Percentiles rank a stretch among this genome's conserved stretches.
Conservation (phyloP, 2,888 invertebrate genomes). For the Palloptera scutellata region DNA sequence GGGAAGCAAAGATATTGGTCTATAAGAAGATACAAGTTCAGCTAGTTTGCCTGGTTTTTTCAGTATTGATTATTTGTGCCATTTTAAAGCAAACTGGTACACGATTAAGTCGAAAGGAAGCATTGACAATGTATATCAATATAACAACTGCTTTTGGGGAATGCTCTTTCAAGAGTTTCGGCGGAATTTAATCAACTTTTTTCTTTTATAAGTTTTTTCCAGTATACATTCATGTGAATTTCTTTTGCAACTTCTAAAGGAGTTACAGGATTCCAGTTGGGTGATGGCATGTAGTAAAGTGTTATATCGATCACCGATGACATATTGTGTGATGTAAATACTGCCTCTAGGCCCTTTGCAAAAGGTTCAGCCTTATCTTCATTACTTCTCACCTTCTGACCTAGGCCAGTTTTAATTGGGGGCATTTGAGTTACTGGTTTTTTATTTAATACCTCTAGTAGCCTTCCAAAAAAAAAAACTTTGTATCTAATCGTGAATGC, state of each 20-base stretch:
- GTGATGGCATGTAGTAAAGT: neutral
- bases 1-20: neutral
- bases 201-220: neutral
- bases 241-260: constrained; percentile 1
- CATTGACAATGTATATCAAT: neutral
- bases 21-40: neutral
- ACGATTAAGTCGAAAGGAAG: neutral
- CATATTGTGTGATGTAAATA: neutral
- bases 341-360: neutral
- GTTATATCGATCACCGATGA: neutral
- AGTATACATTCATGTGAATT: neutral
- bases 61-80: constrained; percentile 4
- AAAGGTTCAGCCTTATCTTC: neutral
- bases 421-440: neutral
- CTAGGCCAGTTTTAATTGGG: neutral
- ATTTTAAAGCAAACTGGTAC: constrained; percentile 5
- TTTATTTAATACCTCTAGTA: neutral
- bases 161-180: neutral
- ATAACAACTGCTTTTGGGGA: constrained; percentile 1
- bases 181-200: neutral
- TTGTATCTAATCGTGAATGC: too few relatives aligned
- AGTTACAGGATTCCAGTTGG: neutral
- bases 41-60: neutral
- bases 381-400: neutral
- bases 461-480: too few relatives aligned